Base-by-base conservation (phyloP, 2,797 vertebrate species). In the Lacerta agilis region DNA sequence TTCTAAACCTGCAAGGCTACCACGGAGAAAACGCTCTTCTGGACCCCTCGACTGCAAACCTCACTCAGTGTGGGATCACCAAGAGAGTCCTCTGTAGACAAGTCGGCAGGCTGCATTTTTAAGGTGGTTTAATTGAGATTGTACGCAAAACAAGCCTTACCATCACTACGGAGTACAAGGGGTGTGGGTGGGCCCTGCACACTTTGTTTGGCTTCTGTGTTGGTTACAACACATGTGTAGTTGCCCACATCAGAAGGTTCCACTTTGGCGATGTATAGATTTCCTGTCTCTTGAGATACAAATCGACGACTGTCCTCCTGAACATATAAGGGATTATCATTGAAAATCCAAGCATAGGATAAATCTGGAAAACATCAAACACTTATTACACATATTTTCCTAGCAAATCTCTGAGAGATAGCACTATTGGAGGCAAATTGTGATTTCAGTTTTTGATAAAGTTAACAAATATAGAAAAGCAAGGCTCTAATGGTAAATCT, bases 191-290 rank as follows among this genome's bases (percentile, higher is more conserved):
- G 93, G 0, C 95, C 96, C 73, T 10, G 18, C 0, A 82, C 93
- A 0, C 79, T 94, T 78, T 91, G 93, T 58, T 41, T 90, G 0
- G 96, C 95, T 45, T 84, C 55, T 0, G 73, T 4, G 36, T 95
- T 97, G 1, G 94, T 96, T 36, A 97, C 83, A 0, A 92, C 84
- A 0, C 97, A 97, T 3, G 94, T 97, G 79, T 97, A 97, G 36
- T 93, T 96, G 58, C 96, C 96, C n/a, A 95, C 97, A 1, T 97
- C 96, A 0, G 92, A 96, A 0, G 94, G 93, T 75, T 97, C 95
- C 29, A 96, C 95, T 92, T 97, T 97, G 86, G 96, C 96, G 45
- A 97, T 95, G 89, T 96, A 97, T 36, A 97, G 89, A 36, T 95
- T 95, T 1, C 96, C 97, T 0, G 96, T 97, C 0, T 85, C 92